These are phyloP conservation scores for Mesorhabditis spiculigera DNA, from an alignment of 2,888 invertebrate genomes.

Conservation along the genomic window DNA sequence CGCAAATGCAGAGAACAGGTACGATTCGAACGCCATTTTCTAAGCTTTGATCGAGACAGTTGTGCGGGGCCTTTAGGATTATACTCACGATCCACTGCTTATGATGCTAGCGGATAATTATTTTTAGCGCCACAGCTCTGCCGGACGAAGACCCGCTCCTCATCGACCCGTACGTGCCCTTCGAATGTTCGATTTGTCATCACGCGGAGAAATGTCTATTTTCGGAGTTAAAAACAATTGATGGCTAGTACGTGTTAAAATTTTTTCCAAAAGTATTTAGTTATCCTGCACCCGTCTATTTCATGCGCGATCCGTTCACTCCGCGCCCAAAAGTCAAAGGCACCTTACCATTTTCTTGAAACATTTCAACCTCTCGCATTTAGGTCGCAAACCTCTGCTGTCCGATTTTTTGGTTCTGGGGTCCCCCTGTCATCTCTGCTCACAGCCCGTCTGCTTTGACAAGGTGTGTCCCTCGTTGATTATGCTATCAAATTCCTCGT, in stretches of 20 bases:
- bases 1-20: too few relatives aligned
- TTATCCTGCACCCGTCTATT: slow-evolving; percentile 34
- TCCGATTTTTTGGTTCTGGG: slow-evolving; percentile 39
- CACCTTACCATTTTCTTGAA: background rate
- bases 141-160: slow-evolving; percentile 7
- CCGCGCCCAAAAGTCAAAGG: slow-evolving; percentile 26
- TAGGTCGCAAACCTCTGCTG: slow-evolving; percentile 26
- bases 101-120: too few relatives aligned
- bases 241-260: slow-evolving; percentile 29
- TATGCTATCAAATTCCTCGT: background rate
- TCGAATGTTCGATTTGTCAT: slow-evolving; percentile 33
- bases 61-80: too few relatives aligned
- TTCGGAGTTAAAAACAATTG: slow-evolving; percentile 28
- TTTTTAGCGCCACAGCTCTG: slow-evolving; percentile 4
- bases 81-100: too few relatives aligned
- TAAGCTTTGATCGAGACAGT: too few relatives aligned
- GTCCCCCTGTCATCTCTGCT: slow-evolving; percentile 30
- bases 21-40: too few relatives aligned
- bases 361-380: background rate
- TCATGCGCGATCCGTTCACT: slow-evolving; percentile 41
- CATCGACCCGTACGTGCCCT: slow-evolving; percentile 27
- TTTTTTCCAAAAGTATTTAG: slow-evolving; percentile 17
- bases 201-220: slow-evolving; percentile 30
- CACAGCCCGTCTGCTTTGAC: slow-evolving; percentile 30
- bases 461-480: slow-evolving; percentile 15